Evolutionary conservation across 2,888 invertebrate species (phyloP), one percentile per base, ranked within the genome.

Genomic region (Dasypolia templi): DNA sequence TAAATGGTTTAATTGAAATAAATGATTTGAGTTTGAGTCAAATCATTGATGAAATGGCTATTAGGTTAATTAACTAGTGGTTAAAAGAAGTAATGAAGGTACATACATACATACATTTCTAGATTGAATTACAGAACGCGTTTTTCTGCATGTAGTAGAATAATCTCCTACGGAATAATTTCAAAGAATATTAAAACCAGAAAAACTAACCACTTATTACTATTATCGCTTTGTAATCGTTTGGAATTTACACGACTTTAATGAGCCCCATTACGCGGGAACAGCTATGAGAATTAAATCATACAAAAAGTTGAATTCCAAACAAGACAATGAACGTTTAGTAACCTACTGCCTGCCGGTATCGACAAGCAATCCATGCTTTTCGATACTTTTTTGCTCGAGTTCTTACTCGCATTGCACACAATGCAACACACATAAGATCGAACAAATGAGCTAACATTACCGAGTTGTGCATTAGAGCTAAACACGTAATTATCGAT

Each of bases 381-480:
- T 75, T 78, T 78, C 73, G 72, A 71, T 72, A 32, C 1, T 42
- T 74, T 84, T 77, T 85, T 86, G 68, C 61, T 42, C 51, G 58
- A 65, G 44, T 80, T 83, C 72, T 83, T 83, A 68, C 74, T 83
- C 53, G 65, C 22, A 42, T 81, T 72, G 14, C 72, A 51, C 6
- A 68, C 68, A 73, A 68, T 78, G 61, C 70, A 81, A 82, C 73
- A 83, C 65, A 81, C 79, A 79, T 82, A 82, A 82, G 81, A 83
- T 82, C 58, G 80, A 62, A 46, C 67, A 67, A 81, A 71, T 84
- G 82, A 83, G 80, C 83, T 81, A 84, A 84, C 63, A 64, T 81
- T 84, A 81, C 82, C 84, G 84, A 56, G 82, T 81, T 82, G 81
- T 72, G 53, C 75, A 82, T 72, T 83, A 82, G 81, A 82, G 84